A percentile compares a stretch with the other conserved stretches of the same genome.
Evolutionary conservation across 2,113 vertebrate genomes (phyloP).

Genomic region (Tauraco erythrolophus): DNA sequence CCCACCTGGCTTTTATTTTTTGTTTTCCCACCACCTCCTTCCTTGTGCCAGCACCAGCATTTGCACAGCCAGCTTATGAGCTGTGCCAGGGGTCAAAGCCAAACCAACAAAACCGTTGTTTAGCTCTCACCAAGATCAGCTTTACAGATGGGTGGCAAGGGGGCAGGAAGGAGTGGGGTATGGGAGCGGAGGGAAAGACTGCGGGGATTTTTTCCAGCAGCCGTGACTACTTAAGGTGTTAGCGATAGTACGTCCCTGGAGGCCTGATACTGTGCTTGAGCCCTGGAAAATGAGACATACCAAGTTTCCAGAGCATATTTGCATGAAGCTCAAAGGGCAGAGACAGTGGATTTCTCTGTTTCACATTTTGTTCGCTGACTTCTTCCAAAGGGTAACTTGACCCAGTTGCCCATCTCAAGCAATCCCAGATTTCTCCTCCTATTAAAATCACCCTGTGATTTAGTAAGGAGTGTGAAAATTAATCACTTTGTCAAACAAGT

Average conservation of each 20-base stretch:
- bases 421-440: constrained; percentile 7
- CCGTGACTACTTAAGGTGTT: not conserved
- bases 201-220: not conserved
- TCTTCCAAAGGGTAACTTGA: constrained; percentile 27
- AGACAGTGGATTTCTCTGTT: constrained; percentile 4
- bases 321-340: not conserved
- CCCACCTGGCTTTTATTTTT: not conserved
- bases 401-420: not conserved
- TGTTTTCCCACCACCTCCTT: not conserved
- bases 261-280: constrained; percentile 26
- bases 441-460: not conserved
- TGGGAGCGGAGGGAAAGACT: not conserved
- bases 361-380: not conserved
- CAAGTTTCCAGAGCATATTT: not conserved
- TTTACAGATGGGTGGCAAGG: not conserved
- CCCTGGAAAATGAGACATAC: constrained; percentile 26
- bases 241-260: constrained; percentile 16
- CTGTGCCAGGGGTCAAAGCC: not conserved
- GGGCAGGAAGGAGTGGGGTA: not conserved
- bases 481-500: constrained; percentile 33
- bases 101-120: not conserved
- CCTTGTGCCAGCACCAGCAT: not conserved
- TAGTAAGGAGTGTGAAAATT: not conserved
- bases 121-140: not conserved
- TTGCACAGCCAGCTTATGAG: not conserved